A percentile compares a stretch with the other conserved stretches of the same genome.
phyloP scores from a whole-genome alignment of 2,113 vertebrate species.

The Oryzias woworae region DNA sequence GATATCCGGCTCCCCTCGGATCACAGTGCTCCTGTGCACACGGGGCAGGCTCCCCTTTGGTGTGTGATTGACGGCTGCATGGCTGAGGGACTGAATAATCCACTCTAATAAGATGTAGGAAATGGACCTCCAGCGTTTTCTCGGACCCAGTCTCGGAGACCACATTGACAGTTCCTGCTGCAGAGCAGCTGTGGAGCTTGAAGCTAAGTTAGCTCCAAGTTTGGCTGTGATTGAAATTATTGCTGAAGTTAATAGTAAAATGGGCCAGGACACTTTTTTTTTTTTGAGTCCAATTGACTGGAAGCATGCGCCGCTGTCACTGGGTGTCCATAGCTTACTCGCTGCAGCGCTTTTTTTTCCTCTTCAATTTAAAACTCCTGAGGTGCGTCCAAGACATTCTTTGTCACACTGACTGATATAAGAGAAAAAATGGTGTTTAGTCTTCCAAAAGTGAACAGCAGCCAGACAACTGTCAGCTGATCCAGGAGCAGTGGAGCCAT shows the following conservation, averaged over 20 bases:
- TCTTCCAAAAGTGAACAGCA: constrained; percentile 11
- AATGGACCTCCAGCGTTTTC: constrained; percentile 72
- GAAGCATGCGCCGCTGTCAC: not conserved
- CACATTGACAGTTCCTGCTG: constrained; percentile 60
- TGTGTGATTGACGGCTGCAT: constrained; percentile 75
- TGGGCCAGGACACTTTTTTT: too few relatives aligned
- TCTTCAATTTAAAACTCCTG: not conserved
- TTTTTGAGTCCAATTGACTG: not conserved
- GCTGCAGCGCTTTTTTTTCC: not conserved
- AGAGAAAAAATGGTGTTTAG: not conserved
- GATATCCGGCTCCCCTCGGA: constrained; percentile 73
- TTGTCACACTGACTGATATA: constrained; percentile 7
- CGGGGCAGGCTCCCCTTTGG: constrained; percentile 65
- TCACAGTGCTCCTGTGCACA: constrained; percentile 63
- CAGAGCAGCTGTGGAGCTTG: constrained; percentile 56
- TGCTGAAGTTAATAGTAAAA: not conserved
- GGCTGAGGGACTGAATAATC: constrained; percentile 73
- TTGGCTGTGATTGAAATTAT: constrained; percentile 12
- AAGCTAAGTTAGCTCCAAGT: constrained; percentile 41
- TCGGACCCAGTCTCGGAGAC: constrained; percentile 57
- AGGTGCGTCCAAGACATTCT: not conserved
- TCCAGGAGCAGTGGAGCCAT: constrained; percentile 21
- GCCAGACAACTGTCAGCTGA: constrained; percentile 43
- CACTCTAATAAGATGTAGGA: constrained; percentile 78
- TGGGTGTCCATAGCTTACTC: not conserved